These are phyloP conservation scores for Clitarchus hookeri DNA, from an alignment of 2,888 invertebrate genomes.

Conservation along the genomic window DNA sequence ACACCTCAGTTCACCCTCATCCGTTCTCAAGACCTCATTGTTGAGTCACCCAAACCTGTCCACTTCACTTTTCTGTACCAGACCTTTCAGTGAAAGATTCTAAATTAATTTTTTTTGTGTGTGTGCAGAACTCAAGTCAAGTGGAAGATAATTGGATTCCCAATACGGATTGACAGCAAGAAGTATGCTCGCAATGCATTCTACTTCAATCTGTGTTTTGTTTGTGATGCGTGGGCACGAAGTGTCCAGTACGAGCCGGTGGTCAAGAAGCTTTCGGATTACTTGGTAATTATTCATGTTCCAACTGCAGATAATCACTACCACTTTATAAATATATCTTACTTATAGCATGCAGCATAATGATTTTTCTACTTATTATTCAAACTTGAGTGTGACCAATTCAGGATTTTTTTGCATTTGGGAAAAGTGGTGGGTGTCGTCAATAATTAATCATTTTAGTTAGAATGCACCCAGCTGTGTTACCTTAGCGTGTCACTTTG, in stretches of 20 bases:
- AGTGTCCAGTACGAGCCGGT: conserved; percentile 94
- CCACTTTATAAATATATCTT: too few species aligned
- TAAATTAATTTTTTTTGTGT: conserved; percentile 18
- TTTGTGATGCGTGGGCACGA: conserved; percentile 86
- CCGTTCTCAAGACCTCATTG: too few species aligned
- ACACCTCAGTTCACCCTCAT: too few species aligned
- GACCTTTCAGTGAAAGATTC: background rate
- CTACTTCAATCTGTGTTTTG: conserved; percentile 93
- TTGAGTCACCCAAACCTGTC: too few species aligned
- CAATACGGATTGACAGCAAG: conserved; percentile 84
- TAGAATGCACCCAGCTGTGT: too few species aligned
- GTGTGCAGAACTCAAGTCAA: conserved; percentile 70
- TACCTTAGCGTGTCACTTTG: too few species aligned
- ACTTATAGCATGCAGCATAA: too few species aligned
- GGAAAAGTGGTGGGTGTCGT: background rate
- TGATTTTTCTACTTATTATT: too few species aligned
- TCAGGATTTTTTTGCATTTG: too few species aligned
- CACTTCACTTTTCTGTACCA: background rate
- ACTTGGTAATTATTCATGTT: conserved; percentile 64
- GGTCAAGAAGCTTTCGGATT: conserved; percentile 91
- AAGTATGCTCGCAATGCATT: conserved; percentile 93
- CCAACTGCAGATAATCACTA: too few species aligned
- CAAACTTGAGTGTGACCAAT: too few species aligned
- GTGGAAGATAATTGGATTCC: conserved; percentile 90
- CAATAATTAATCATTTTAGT: too few species aligned